Evolutionary conservation across 2,797 vertebrate genomes (phyloP), one percentile per base, ranked within the genome.

Genomic region (Channa striata): DNA sequence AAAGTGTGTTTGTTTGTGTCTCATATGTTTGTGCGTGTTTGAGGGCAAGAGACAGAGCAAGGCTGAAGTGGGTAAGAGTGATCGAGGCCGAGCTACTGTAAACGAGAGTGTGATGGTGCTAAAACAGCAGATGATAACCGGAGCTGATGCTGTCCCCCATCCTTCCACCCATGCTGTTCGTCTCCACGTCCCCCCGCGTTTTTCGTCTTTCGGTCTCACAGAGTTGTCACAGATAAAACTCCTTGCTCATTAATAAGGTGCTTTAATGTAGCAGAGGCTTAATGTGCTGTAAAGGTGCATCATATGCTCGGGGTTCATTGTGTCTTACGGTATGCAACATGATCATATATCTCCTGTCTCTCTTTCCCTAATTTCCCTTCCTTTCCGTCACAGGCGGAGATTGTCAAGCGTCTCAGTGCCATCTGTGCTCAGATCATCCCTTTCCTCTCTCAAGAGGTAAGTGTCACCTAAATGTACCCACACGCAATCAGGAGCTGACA

Each of bases 361-460:
- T 58, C 30, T 50, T 70, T 68, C 30, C 47, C 73, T 68, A n/a
- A 33, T 61, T 47, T 54, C 61, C 57, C 37, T 68, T 19, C 82
- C 50, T 73, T 43, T 67, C 57, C 88, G 83, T 92, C 86, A 21
- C 92, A 98, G 97, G 97, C 97, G 62, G 97, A 98, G 95, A 98
- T 98, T 63, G 97, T 97, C 82, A 98, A 98, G 94, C 96, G 97
- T 92, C 94, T 98, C 94, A 98, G 97, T 91, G 97, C 97, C 81
- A 98, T 98, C 94, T 98, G 97, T 93, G 97, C 97, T 90, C 97
- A 98, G 95, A 97, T 98, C 95, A 97, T 98, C 95, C 97, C 97
- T 82, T 98, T 98, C 95, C 96, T 98, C 93, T 98, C 97, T 95
- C 97, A 98, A 94, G 97, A 98, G 96, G 97, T 98, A 95, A 97